Evolutionary conservation across 2,888 invertebrate genomes (phyloP), one percentile per base, ranked within the genome.

Genomic region (Protophormia terraenovae): DNA sequence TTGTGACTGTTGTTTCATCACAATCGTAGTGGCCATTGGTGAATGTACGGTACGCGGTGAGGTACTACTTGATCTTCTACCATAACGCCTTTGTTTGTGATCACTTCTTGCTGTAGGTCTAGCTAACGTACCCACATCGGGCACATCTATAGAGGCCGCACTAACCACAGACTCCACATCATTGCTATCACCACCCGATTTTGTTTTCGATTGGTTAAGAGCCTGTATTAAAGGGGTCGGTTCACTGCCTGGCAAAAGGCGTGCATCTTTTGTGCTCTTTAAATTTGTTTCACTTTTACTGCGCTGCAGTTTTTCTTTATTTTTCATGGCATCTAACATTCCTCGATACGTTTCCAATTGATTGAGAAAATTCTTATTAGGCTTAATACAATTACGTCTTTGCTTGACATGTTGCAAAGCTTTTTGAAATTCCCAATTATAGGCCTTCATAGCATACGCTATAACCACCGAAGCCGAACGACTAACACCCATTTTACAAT

Each of bases 401-500:
- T 96, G 95, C 93, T 97, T 98, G 0, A 99, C 99, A 93, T 97
- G 97, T 86, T 96, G 95, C 89, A 97, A 94, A 1, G 99, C 98
- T 89, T 96, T 95, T 84, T 96, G 95, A 90, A 98, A 96, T 90
- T 97, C 96, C 98, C 98, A 98, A 91, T 97, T 97, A 93, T 97
- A 97, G 22, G 98, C 98, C 93, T 99, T 99, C 99, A 99, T 99
- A 27, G 98, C 97, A 93, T 98, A 99, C 0, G 99, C 99, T 90
- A 99, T 98, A 29, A 99, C 99, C 29, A 99, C 99, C 2, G 98
- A 98, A 5, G 99, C 99, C 27, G 99, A 99, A 87, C 99, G 94
- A 92, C 98, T 99, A 85, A 99, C 97, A 27, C 99, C 99, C 98
- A 99, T 99, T 94, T 99, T 99, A 93, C 99, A 99, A 93, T 99